phyloP scores from a whole-genome alignment of 2,888 invertebrate genomes.

The Aporophyla lueneburgensis region DNA sequence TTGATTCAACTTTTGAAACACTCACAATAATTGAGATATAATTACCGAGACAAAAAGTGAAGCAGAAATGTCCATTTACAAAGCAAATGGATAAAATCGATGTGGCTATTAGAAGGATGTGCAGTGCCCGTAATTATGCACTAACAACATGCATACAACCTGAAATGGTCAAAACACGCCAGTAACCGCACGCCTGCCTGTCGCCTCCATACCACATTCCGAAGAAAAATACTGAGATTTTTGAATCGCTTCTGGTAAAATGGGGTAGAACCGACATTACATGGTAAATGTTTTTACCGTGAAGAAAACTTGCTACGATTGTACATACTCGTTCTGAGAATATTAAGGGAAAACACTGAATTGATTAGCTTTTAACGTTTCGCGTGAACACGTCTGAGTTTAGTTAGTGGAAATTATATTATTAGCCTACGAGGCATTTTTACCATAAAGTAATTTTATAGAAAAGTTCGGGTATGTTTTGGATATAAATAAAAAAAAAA shows the following conservation, averaged over 20 bases:
- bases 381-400: constrained; percentile 63
- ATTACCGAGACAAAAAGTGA: constrained; percentile 20
- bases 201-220: constrained; percentile 74
- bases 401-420: constrained; percentile 58
- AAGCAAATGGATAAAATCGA: constrained; percentile 76
- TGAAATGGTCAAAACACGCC: constrained; percentile 83
- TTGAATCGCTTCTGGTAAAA: constrained; percentile 69
- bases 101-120: constrained; percentile 75
- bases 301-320: constrained; percentile 63
- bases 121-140: constrained; percentile 79
- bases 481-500: too few species aligned
- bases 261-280: constrained; percentile 53
- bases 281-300: constrained; percentile 64
- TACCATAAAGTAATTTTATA: constrained; percentile 30
- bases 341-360: constrained; percentile 72
- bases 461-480: background rate
- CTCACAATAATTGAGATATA: constrained; percentile 10
- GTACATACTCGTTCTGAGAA: constrained; percentile 70
- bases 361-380: constrained; percentile 73
- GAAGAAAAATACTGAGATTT: constrained; percentile 74
- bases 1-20: constrained; percentile 6
- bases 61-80: constrained; percentile 40
- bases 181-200: constrained; percentile 68
- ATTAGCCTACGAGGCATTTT: constrained; percentile 14
- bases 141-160: constrained; percentile 78